These are phyloP conservation scores for Macrochelys suwanniensis DNA, from an alignment of 2,797 vertebrate genomes.

Conservation along the genomic window DNA sequence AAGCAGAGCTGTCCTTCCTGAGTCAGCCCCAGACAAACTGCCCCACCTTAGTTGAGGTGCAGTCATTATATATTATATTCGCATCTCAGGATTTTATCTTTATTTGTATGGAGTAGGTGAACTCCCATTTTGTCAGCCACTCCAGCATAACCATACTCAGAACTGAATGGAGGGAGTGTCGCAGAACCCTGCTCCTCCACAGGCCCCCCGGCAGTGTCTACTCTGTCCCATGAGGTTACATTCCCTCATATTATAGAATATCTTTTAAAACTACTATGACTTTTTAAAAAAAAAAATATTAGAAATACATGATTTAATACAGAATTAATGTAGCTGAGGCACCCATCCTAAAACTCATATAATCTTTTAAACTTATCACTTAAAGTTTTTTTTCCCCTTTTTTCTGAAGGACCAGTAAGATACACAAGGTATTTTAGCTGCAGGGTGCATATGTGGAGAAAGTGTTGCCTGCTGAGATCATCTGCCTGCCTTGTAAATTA, in stretches of 20 bases:
- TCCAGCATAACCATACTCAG: no score
- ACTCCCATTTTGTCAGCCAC: no score
- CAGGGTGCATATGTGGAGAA: slow-evolving; percentile 78
- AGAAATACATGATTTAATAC: background rate
- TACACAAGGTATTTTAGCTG: slow-evolving; percentile 81
- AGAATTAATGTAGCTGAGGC: slow-evolving; percentile 63
- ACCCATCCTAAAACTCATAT: slow-evolving; percentile 62
- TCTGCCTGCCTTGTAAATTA: slow-evolving; percentile 83
- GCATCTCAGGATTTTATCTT: no score
- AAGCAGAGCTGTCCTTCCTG: no score
- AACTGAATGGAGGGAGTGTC: no score
- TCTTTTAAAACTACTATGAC: slow-evolving; percentile 31
- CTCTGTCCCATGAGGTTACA: no score
- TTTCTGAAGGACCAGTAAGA: slow-evolving; percentile 46
- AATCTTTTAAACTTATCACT: slow-evolving; percentile 76
- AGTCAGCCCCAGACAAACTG: no score
- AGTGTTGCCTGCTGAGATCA: slow-evolving; percentile 75
- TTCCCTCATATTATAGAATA: background rate
- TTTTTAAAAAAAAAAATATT: slow-evolving; percentile 22
- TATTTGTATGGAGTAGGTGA: no score
- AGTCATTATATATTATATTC: background rate
- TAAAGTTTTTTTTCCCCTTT: background rate
- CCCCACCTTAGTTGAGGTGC: no score
- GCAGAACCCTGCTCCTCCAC: no score
- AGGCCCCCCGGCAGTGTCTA: no score